Percentiles rank a stretch among this genome's conserved stretches.
Evolutionary conservation across 2,888 invertebrate genomes (phyloP).

Genomic region (Macrosoma leucophasiata): DNA sequence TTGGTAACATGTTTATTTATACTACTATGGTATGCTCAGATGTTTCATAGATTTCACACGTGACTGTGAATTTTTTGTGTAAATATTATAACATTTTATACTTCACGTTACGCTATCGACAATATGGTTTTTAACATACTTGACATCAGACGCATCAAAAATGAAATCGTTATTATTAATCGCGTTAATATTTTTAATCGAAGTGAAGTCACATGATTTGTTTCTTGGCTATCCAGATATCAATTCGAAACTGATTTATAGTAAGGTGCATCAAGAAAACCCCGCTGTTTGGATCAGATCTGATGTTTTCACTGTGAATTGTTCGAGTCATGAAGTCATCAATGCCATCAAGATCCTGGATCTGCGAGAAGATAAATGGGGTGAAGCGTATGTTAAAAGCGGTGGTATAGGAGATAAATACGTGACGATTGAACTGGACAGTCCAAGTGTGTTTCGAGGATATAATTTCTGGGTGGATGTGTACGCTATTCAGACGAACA

Average conservation of each 20-base stretch:
- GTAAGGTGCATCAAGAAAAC: conserved; percentile 52
- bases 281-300: conserved; percentile 53
- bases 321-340: conserved; percentile 47
- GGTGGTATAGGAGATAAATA: conserved; percentile 53
- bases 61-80: conserved; percentile 4
- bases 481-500: conserved; percentile 42
- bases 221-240: conserved; percentile 47
- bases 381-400: conserved; percentile 43
- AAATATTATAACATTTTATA: too few relatives aligned
- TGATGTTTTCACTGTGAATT: conserved; percentile 46
- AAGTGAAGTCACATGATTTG: conserved; percentile 27
- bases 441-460: conserved; percentile 50
- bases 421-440: conserved; percentile 50
- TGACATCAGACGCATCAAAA: too few relatives aligned
- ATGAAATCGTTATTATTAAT: too few relatives aligned
- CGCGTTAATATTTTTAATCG: conserved; percentile 1
- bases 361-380: conserved; percentile 48
- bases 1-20: too few relatives aligned
- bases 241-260: conserved; percentile 48
- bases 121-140: too few relatives aligned
- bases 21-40: too few relatives aligned
- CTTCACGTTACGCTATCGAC: too few relatives aligned
- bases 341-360: conserved; percentile 51
- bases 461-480: conserved; percentile 58
- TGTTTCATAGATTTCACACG: conserved; percentile 9